phyloP scores from a whole-genome alignment of 2,113 vertebrate species.

The Lasiurus cinereus region DNA sequence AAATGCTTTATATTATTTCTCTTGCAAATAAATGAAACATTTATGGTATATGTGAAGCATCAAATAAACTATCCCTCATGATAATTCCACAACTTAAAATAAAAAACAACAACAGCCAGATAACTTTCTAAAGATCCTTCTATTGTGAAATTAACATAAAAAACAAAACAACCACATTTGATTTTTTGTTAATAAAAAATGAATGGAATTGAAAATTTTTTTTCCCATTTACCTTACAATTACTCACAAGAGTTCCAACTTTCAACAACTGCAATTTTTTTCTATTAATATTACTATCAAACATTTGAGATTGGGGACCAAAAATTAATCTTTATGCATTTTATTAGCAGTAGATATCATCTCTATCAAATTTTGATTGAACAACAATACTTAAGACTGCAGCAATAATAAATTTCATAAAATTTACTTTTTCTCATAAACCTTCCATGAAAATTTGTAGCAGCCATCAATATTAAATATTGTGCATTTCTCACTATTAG shows the following conservation, averaged over 20 bases:
- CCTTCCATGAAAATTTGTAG: slow-evolving; percentile 20
- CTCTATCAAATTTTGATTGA: slow-evolving; percentile 42
- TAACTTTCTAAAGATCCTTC: slow-evolving; percentile 13
- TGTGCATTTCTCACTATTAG: not conserved
- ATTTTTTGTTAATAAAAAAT: slow-evolving; percentile 40
- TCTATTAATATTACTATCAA: not conserved
- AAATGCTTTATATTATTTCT: slow-evolving; percentile 58
- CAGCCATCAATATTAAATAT: slow-evolving; percentile 17
- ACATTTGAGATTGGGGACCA: not conserved
- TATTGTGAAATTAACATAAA: slow-evolving; percentile 59
- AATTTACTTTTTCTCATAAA: slow-evolving; percentile 40
- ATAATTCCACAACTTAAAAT: slow-evolving; percentile 63
- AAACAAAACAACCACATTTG: slow-evolving; percentile 49
- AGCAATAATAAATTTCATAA: slow-evolving; percentile 24
- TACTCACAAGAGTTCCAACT: not conserved
- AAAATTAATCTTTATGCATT: not conserved
- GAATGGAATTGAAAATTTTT: slow-evolving; percentile 8
- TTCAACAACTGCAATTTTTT: not conserved
- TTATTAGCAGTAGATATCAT: not conserved
- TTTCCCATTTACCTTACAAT: not conserved
- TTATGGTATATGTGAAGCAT: slow-evolving; percentile 44
- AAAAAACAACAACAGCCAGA: not conserved
- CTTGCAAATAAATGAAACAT: slow-evolving; percentile 67
- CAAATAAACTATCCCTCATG: not conserved
- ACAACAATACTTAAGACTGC: not conserved